These are phyloP conservation scores for Ormyrus thymus DNA, from an alignment of 2,888 invertebrate species.

Conservation along the genomic window DNA sequence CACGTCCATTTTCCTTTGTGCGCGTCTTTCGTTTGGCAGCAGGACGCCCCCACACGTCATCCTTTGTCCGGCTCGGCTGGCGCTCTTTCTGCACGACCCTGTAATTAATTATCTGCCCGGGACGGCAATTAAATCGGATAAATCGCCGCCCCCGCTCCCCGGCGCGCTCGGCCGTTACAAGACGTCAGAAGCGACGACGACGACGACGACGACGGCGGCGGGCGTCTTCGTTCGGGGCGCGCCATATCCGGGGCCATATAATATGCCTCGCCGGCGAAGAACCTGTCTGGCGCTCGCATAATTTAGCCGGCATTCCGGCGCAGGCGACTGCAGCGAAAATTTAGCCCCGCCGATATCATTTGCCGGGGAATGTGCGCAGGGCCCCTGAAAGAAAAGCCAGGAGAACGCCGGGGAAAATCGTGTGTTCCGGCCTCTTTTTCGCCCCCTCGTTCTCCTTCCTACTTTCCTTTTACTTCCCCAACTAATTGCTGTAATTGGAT, in stretches of 20 bases:
- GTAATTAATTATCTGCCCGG: conserved; percentile 64
- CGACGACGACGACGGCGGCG: neutral
- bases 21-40: conserved; percentile 38
- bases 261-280: too few species aligned
- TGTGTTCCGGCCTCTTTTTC: neutral
- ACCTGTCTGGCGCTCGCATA: too few species aligned
- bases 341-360: too few species aligned
- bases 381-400: neutral
- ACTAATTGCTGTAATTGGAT: conserved; percentile 54
- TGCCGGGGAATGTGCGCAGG: neutral
- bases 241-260: too few species aligned
- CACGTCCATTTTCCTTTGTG: conserved; percentile 38
- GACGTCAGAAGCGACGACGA: conserved; percentile 3
- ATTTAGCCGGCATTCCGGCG: too few species aligned
- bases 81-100: conserved; percentile 24
- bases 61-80: conserved; percentile 39
- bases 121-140: conserved; percentile 64
- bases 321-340: too few species aligned
- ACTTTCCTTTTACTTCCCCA: conserved; percentile 50
- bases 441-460: neutral
- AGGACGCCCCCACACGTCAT: conserved; percentile 28
- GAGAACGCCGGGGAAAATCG: neutral
- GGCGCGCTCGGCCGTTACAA: neutral
- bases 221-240: too few species aligned
- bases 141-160: conserved; percentile 56